Percentiles rank a stretch among this genome's conserved stretches.
These are phyloP conservation scores for Drosophila setosimentum DNA, from an alignment of 2,888 invertebrate species.

Conservation along the genomic window DNA sequence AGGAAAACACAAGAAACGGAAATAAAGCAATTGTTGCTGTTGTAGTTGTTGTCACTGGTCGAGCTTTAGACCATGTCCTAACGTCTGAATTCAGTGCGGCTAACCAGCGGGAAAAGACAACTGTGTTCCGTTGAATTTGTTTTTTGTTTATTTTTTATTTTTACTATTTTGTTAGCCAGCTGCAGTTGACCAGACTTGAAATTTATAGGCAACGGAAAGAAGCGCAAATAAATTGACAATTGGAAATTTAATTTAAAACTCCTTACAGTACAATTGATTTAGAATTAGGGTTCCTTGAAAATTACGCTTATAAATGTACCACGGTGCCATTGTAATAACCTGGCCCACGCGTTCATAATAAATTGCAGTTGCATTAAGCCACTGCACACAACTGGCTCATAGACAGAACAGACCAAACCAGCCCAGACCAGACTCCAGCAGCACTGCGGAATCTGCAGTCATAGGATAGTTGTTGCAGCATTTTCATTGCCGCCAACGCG, in stretches of 20 bases:
- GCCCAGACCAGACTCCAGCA: neutral
- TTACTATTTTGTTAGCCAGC: constrained; percentile 18
- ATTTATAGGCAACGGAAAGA: constrained; percentile 66
- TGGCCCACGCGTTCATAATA: constrained; percentile 20
- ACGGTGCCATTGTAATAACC: constrained; percentile 4
- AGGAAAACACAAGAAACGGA: constrained; percentile 57
- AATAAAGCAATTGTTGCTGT: constrained; percentile 61
- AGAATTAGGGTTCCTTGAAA: constrained; percentile 44
- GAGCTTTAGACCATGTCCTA: constrained; percentile 32
- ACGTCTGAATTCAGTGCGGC: constrained; percentile 53
- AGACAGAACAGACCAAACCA: neutral
- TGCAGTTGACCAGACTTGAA: constrained; percentile 35
- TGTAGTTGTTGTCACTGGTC: constrained; percentile 4
- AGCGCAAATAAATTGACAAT: constrained; percentile 69
- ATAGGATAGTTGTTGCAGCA: constrained; percentile 40
- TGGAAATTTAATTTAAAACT: constrained; percentile 66
- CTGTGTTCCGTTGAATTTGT: constrained; percentile 10
- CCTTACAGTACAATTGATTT: constrained; percentile 59
- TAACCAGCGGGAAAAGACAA: constrained; percentile 27
- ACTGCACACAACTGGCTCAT: constrained; percentile 9
- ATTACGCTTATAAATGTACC: constrained; percentile 30
- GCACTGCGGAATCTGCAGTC: constrained; percentile 42
- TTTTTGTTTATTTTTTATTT: neutral
- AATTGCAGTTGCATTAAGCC: constrained; percentile 41
- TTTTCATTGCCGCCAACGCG: constrained; percentile 39